Conservation (phyloP, 2,797 vertebrate species). For the Varecia variegata region DNA sequence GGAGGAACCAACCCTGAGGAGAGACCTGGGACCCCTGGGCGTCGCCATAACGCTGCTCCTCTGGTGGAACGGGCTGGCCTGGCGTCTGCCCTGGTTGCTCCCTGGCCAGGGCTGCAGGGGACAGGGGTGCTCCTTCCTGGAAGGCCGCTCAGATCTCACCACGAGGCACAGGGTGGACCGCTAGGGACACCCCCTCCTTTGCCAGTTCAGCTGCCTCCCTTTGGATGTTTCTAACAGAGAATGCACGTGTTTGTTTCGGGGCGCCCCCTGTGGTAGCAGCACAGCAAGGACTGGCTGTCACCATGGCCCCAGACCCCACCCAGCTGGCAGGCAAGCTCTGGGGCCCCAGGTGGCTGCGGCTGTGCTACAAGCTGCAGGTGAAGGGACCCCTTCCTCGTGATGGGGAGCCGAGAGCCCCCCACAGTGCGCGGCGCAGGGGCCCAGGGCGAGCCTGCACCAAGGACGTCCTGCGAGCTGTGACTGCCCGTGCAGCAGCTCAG, state of each 20-base stretch:
- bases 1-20: neutral
- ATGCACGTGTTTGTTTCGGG: neutral
- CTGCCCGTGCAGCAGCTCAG: neutral
- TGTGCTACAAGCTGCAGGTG: neutral
- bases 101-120: neutral
- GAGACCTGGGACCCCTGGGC: neutral
- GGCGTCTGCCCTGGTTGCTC: too few species aligned
- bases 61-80: neutral
- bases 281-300: neutral
- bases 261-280: neutral
- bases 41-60: neutral
- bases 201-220: neutral
- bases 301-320: neutral
- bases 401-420: neutral
- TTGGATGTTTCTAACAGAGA: neutral
- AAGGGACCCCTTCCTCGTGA: neutral
- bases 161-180: neutral
- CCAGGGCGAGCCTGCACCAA: neutral
- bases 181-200: neutral
- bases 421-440: accelerated
- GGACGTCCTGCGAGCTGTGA: neutral
- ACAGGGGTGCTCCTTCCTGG: neutral
- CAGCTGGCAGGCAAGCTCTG: neutral
- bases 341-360: neutral
- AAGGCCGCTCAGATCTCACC: neutral